These are phyloP conservation scores for Coecobrya sp. DNA, from an alignment of 2,888 invertebrate species.

Conservation along the genomic window DNA sequence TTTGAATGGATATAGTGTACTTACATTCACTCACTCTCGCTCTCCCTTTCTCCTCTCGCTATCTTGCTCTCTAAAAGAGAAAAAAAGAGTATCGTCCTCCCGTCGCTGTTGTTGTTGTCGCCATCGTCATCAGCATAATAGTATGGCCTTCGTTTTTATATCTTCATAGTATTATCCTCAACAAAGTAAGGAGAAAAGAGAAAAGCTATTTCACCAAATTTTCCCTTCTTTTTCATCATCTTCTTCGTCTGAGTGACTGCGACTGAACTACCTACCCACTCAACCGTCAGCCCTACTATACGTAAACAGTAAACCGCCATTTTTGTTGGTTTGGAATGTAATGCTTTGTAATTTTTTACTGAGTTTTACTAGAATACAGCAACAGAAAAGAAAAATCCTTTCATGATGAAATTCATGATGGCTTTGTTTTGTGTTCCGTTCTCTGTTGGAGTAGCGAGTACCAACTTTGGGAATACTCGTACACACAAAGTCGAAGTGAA, in stretches of 20 bases:
- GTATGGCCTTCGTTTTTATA: constrained; percentile 26
- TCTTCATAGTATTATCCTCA: not conserved
- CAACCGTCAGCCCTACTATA: too few species aligned
- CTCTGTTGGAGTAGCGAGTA: not conserved
- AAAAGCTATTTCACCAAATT: not conserved
- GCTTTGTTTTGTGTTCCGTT: not conserved
- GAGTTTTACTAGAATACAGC: not conserved
- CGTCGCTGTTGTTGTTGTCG: not conserved
- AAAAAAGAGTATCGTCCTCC: not conserved
- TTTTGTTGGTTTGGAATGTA: not conserved
- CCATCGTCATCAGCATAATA: constrained; percentile 12
- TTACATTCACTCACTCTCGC: constrained; percentile 24
- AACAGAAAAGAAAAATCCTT: not conserved
- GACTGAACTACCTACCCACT: not conserved
- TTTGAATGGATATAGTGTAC: constrained; percentile 46
- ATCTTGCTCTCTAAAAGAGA: not conserved
- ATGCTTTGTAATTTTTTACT: not conserved
- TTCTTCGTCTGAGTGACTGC: not conserved
- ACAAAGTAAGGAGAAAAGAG: not conserved
- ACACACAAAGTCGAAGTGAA: not conserved
- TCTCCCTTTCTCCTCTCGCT: not conserved
- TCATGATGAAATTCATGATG: constrained; percentile 12
- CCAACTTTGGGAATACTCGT: not conserved
- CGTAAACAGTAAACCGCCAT: not conserved
- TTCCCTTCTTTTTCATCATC: not conserved